Percentiles rank a stretch among this genome's conserved stretches.
Conservation (phyloP, 2,888 invertebrate genomes). For the Leptopilina drosophilae region DNA sequence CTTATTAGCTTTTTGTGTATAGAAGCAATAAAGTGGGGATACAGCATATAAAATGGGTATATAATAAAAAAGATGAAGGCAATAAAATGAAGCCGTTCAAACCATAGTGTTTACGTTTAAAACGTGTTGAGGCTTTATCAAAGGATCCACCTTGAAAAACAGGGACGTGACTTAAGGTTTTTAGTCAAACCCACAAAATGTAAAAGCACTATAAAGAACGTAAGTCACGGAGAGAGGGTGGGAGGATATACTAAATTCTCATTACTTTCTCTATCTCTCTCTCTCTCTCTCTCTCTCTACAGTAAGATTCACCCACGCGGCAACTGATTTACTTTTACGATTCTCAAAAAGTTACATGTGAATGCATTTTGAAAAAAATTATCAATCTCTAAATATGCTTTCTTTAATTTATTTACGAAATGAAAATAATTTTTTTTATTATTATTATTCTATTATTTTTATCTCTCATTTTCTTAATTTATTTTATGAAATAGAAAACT, state of each 20-base stretch:
- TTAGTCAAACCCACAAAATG: slow-evolving; percentile 11
- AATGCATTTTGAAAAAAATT: not conserved
- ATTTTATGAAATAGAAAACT: too few relatives aligned
- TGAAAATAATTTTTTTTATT: too few relatives aligned
- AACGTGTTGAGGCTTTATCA: slow-evolving; percentile 1
- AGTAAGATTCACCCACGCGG: not conserved
- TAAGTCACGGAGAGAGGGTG: not conserved
- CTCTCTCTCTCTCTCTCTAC: too few relatives aligned
- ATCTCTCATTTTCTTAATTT: too few relatives aligned
- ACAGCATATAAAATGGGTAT: too few relatives aligned
- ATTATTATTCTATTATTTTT: too few relatives aligned
- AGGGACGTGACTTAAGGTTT: not conserved
- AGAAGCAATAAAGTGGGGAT: not conserved
- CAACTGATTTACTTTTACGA: slow-evolving; percentile 11
- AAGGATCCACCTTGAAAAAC: not conserved
- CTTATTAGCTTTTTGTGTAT: not conserved
- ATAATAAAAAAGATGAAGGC: not conserved
- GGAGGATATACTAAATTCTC: slow-evolving; percentile 19
- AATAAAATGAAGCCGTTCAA: slow-evolving; percentile 2
- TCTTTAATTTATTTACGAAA: too few relatives aligned
- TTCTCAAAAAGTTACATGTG: not conserved
- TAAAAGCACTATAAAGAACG: slow-evolving; percentile 24
- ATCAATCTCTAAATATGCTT: too few relatives aligned
- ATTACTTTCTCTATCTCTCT: not conserved
- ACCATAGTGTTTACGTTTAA: not conserved